These are phyloP conservation scores for Diprion similis DNA, from an alignment of 1,140 invertebrate species.

Conservation along the genomic window DNA sequence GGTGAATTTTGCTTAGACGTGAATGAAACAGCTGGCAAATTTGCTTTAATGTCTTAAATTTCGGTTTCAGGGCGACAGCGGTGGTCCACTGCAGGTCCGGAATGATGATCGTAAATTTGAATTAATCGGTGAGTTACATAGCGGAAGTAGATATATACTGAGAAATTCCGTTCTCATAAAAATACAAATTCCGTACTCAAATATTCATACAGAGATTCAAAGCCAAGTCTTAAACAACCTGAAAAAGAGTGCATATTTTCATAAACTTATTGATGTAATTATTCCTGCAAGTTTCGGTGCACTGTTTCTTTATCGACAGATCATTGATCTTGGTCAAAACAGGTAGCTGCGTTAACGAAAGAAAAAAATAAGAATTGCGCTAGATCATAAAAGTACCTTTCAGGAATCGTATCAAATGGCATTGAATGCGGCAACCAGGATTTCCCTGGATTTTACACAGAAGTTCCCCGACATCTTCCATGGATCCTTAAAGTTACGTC, in stretches of 20 bases:
- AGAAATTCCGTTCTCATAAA: no score
- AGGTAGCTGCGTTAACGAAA: no score
- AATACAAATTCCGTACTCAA: no score
- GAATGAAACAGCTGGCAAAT: background rate
- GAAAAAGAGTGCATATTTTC: no score
- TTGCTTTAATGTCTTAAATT: background rate
- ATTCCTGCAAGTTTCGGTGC: no score
- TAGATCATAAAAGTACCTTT: background rate
- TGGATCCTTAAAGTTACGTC: slow-evolving; percentile 62
- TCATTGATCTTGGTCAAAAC: no score
- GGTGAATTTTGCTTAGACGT: slow-evolving; percentile 34
- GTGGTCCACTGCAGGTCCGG: slow-evolving; percentile 48
- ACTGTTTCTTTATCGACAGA: no score
- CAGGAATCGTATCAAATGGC: slow-evolving; percentile 46
- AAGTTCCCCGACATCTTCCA: slow-evolving; percentile 58
- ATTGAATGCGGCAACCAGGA: slow-evolving; percentile 46
- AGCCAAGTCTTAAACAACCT: no score
- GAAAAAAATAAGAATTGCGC: no score
- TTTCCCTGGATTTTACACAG: slow-evolving; percentile 62
- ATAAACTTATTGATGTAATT: no score
- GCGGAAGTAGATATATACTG: background rate
- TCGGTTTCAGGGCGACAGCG: slow-evolving; percentile 50
- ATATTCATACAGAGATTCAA: no score
- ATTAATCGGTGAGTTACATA: slow-evolving; percentile 29
- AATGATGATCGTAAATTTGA: slow-evolving; percentile 30